phyloP scores from a whole-genome alignment of 2,888 invertebrate species.

The Bugula neritina region DNA sequence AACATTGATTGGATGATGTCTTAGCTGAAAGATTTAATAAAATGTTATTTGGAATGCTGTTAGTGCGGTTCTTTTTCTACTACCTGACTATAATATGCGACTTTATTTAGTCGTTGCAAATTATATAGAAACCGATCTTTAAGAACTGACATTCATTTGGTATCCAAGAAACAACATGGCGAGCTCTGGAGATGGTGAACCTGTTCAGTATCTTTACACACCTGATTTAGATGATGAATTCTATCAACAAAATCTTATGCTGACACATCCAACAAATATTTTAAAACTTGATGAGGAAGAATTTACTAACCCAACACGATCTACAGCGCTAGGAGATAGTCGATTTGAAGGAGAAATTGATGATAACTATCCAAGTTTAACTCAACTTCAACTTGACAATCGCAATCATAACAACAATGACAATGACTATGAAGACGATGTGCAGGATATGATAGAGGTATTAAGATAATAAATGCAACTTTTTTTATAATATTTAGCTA shows the following conservation, averaged over 20 bases:
- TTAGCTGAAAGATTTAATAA: no score
- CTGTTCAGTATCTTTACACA: conserved; percentile 23
- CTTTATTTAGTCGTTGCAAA: neutral
- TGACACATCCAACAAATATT: conserved; percentile 39
- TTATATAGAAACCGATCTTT: no score
- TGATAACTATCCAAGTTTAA: no score
- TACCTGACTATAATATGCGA: neutral
- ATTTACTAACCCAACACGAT: neutral
- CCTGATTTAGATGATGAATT: conserved; percentile 27
- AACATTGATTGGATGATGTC: no score
- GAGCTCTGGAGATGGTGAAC: conserved; percentile 25
- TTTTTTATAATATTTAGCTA: neutral
- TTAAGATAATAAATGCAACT: no score
- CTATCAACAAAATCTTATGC: conserved; percentile 35
- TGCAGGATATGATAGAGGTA: no score
- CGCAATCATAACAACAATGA: neutral
- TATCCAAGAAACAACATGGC: conserved; percentile 26
- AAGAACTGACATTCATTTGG: no score
- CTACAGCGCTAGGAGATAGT: neutral
- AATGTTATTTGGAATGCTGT: neutral
- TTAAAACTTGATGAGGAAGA: conserved; percentile 38
- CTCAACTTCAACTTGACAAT: conserved; percentile 29
- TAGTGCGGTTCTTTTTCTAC: neutral
- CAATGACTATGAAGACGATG: neutral
- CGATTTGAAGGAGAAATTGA: conserved; percentile 14